Percentiles rank a stretch among this genome's conserved stretches.
These are phyloP conservation scores for Chromoteleia sp. DNA, from an alignment of 2,888 invertebrate genomes.

Conservation along the genomic window DNA sequence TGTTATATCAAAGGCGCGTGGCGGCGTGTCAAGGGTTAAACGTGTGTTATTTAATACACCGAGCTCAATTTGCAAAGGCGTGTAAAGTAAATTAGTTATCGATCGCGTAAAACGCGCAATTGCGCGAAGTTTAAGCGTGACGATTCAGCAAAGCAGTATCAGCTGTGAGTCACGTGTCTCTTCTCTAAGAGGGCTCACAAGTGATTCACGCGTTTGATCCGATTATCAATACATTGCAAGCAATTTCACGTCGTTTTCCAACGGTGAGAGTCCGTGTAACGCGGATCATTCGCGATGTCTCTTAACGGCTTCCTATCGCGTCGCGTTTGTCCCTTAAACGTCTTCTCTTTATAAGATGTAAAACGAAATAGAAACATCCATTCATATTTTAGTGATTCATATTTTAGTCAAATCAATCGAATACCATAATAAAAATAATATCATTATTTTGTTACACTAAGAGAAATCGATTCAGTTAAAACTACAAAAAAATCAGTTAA, in stretches of 20 bases:
- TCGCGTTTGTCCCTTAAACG: conserved; percentile 26
- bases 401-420: too few species aligned
- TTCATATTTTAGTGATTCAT: too few species aligned
- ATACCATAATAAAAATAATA: too few species aligned
- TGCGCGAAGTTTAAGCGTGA: conserved; percentile 23
- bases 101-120: conserved; percentile 47
- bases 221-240: conserved; percentile 47
- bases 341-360: conserved; percentile 19
- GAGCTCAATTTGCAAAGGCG: conserved; percentile 30
- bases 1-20: background rate
- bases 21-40: conserved; percentile 47
- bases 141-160: conserved; percentile 39
- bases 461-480: too few species aligned
- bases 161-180: conserved; percentile 33
- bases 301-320: conserved; percentile 10
- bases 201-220: conserved; percentile 58
- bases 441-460: too few species aligned
- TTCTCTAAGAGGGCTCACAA: conserved; percentile 30
- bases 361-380: too few species aligned
- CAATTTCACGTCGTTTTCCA: conserved; percentile 41
- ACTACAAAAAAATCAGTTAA: too few species aligned
- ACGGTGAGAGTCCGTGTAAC: conserved; percentile 27
- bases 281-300: conserved; percentile 11
- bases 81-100: conserved; percentile 55
- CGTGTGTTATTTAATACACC: conserved; percentile 33